Percentiles rank a stretch among this genome's conserved stretches.
These are phyloP conservation scores for Tympanuchus pallidicinctus DNA, from an alignment of 2,113 vertebrate species.

Conservation along the genomic window DNA sequence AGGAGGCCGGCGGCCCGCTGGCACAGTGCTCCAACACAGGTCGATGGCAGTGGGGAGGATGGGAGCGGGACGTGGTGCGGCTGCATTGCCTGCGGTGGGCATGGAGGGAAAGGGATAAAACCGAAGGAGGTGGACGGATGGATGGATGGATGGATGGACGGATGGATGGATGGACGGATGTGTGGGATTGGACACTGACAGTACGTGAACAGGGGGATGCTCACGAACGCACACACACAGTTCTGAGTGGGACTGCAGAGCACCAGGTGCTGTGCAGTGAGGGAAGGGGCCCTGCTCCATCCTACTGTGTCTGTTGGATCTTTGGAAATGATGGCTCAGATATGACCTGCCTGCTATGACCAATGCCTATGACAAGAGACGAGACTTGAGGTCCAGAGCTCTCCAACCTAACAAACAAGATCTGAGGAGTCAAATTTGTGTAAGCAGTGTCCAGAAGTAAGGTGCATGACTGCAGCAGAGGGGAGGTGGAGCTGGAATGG, in stretches of 20 bases:
- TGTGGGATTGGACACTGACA: background rate
- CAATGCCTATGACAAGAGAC: background rate
- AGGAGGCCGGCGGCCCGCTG: slow-evolving; percentile 60
- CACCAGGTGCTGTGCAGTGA: background rate
- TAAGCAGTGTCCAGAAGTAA: slow-evolving; percentile 27
- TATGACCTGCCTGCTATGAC: slow-evolving; percentile 5
- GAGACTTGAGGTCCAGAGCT: slow-evolving; percentile 10
- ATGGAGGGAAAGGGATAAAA: background rate
- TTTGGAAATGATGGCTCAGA: slow-evolving; percentile 41
- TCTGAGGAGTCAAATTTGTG: background rate
- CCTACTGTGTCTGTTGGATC: slow-evolving; percentile 44
- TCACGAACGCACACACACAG: background rate
- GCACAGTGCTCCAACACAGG: slow-evolving; percentile 64
- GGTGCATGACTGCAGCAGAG: background rate
- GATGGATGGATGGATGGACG: too few species aligned
- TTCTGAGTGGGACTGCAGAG: accelerated
- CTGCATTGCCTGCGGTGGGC: background rate
- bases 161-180: too few species aligned
- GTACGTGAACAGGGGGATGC: accelerated
- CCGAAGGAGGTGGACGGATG: background rate
- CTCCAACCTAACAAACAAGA: slow-evolving; percentile 25
- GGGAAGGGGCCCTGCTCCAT: slow-evolving; percentile 1
- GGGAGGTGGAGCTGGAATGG: background rate
- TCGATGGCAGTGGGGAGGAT: slow-evolving; percentile 70
- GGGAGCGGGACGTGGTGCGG: too few species aligned